Percentiles rank a stretch among this genome's conserved stretches.
Evolutionary conservation across 2,113 vertebrate species (phyloP).

Genomic region (Pogonocichla stellata): DNA sequence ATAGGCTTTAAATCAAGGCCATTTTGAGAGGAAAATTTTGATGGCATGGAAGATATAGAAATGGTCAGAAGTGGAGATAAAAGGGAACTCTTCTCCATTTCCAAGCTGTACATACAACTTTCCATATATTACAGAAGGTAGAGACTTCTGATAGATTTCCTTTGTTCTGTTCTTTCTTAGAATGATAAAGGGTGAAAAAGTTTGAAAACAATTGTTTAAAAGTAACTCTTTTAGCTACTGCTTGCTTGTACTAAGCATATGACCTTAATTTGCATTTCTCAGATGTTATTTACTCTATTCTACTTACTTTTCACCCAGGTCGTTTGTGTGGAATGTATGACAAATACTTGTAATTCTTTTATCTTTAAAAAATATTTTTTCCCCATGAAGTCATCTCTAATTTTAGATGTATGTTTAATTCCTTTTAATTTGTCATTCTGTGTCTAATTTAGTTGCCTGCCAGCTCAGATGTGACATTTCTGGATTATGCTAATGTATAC

Average conservation of each 20-base stretch:
- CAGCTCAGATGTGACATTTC: slow-evolving; percentile 2
- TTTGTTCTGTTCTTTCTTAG: not conserved
- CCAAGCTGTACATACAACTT: not conserved
- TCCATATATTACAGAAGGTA: not conserved
- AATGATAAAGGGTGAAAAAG: not conserved
- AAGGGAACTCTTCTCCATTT: not conserved
- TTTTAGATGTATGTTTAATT: not conserved
- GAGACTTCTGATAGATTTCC: not conserved
- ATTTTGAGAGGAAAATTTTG: not conserved
- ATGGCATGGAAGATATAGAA: not conserved
- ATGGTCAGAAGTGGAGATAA: not conserved
- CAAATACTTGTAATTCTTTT: not conserved
- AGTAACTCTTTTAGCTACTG: not conserved
- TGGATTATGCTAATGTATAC: not conserved
- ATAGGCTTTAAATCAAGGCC: not conserved
- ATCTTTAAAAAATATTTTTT: not conserved
- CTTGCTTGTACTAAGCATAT: not conserved
- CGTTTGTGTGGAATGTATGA: not conserved
- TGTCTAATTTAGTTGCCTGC: not conserved
- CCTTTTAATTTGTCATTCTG: not conserved
- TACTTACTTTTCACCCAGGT: not conserved
- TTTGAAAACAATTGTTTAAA: not conserved
- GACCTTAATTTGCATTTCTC: not conserved
- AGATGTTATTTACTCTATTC: not conserved
- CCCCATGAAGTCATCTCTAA: not conserved